These are phyloP conservation scores for Corydoras sp. DNA, from an alignment of 2,113 vertebrate species.

Conservation along the genomic window DNA sequence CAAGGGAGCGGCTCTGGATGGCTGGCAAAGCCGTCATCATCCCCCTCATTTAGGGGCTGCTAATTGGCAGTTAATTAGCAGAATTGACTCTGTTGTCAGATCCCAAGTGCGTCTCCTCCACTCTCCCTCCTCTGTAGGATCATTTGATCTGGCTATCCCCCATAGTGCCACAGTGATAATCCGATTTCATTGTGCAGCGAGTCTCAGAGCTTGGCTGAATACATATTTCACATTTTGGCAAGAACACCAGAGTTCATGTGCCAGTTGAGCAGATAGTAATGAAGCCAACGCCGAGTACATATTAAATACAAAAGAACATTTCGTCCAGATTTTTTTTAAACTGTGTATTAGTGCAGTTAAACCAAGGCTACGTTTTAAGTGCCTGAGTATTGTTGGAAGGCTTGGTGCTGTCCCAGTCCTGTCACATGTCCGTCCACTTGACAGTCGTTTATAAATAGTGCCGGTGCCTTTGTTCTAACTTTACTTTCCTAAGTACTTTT, in stretches of 20 bases:
- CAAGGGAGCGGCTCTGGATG: slow-evolving; percentile 39
- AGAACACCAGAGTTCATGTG: not conserved
- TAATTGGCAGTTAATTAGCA: slow-evolving; percentile 97
- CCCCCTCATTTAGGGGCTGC: slow-evolving; percentile 90
- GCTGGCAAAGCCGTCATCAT: slow-evolving; percentile 83
- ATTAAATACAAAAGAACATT: slow-evolving; percentile 19
- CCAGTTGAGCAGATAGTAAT: slow-evolving; percentile 11
- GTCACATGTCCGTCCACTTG: slow-evolving; percentile 12
- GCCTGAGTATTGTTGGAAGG: slow-evolving; percentile 70
- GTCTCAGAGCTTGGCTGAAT: slow-evolving; percentile 49
- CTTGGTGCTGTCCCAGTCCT: slow-evolving; percentile 37
- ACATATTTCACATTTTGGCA: slow-evolving; percentile 56
- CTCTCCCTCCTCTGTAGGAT: slow-evolving; percentile 61
- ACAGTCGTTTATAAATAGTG: slow-evolving; percentile 4
- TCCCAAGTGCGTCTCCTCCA: slow-evolving; percentile 68
- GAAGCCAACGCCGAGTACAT: slow-evolving; percentile 33
- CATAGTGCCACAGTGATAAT: slow-evolving; percentile 71
- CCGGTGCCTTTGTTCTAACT: not conserved
- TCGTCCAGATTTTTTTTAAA: slow-evolving; percentile 42
- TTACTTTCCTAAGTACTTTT: not conserved
- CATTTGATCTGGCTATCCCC: slow-evolving; percentile 78
- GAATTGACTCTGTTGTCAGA: slow-evolving; percentile 89
- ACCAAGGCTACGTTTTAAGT: slow-evolving; percentile 43
- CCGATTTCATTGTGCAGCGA: slow-evolving; percentile 54
- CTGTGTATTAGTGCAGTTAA: slow-evolving; percentile 61